Percentiles rank a stretch among this genome's conserved stretches.
Conservation (phyloP, 1,140 invertebrate genomes). For the Eufriesea mexicana region DNA sequence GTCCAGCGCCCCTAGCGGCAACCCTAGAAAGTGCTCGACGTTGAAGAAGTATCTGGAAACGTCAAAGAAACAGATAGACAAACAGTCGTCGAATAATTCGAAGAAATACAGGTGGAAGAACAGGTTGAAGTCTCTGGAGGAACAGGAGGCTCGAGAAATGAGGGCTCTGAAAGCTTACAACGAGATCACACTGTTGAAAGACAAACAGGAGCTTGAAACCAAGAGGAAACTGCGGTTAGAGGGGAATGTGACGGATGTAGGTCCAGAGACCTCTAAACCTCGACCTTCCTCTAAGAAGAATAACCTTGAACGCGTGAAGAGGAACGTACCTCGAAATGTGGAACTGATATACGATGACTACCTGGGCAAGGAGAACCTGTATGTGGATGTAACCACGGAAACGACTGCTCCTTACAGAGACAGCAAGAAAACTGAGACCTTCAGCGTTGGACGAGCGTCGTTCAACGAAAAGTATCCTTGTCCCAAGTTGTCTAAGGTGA, state of each 20-base stretch:
- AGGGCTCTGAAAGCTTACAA: conserved; percentile 51
- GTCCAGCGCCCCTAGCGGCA: rapidly evolving
- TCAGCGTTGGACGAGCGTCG: neutral
- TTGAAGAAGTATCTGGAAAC: neutral
- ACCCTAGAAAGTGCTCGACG: neutral
- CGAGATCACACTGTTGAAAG: conserved; percentile 41
- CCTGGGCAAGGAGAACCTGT: conserved; percentile 11
- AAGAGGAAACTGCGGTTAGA: neutral
- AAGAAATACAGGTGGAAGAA: neutral
- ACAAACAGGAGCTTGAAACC: conserved; percentile 43
- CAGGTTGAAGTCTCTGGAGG: neutral
- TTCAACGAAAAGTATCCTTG: neutral
- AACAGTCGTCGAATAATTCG: neutral
- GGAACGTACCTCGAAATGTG: neutral
- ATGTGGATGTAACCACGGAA: neutral
- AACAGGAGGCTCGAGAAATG: conserved; percentile 34
- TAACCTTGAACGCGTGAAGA: neutral
- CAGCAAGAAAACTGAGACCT: too few species aligned
- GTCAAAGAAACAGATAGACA: neutral
- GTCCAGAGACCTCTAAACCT: neutral
- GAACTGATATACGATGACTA: neutral
- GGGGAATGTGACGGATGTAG: rapidly evolving
- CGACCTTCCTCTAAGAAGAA: neutral
- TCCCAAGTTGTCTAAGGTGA: neutral
- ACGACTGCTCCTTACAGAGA: neutral